These are phyloP conservation scores for Dicroscelio sp. DNA, from an alignment of 2,888 invertebrate species.

Conservation along the genomic window DNA sequence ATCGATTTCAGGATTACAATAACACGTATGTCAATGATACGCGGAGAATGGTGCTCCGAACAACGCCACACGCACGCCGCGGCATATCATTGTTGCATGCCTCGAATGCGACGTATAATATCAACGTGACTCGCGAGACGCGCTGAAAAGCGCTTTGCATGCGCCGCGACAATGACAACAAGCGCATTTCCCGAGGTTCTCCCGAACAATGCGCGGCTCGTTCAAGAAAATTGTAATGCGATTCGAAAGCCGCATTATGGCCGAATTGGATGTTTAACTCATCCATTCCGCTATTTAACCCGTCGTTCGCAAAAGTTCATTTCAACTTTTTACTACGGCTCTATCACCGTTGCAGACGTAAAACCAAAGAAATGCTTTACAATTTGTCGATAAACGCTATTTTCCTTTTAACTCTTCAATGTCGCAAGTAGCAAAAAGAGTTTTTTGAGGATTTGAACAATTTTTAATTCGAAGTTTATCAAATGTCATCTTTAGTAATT, in stretches of 20 bases:
- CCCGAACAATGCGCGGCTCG: constrained; percentile 65
- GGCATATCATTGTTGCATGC: constrained; percentile 71
- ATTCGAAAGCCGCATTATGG: constrained; percentile 55
- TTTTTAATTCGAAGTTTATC: no score
- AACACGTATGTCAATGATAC: constrained; percentile 64
- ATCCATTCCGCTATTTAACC: constrained; percentile 46
- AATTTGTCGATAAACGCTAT: not conserved
- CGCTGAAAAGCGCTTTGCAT: constrained; percentile 71
- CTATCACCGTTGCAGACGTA: not conserved
- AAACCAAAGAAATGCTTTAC: not conserved
- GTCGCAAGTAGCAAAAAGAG: no score
- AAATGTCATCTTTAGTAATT: no score
- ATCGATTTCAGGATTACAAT: constrained; percentile 76
- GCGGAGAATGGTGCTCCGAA: constrained; percentile 64
- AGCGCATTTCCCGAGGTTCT: constrained; percentile 66
- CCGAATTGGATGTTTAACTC: constrained; percentile 39
- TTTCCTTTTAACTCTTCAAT: no score
- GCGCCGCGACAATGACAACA: constrained; percentile 76
- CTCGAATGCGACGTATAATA: constrained; percentile 74
- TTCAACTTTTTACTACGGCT: not conserved
- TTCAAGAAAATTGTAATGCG: constrained; percentile 78
- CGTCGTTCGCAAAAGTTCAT: constrained; percentile 29
- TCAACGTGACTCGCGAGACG: constrained; percentile 73
- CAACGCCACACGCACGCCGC: constrained; percentile 48
- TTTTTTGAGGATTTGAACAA: no score